phyloP scores from a whole-genome alignment of 1,140 invertebrate genomes.

The Oryctes rhinoceros region DNA sequence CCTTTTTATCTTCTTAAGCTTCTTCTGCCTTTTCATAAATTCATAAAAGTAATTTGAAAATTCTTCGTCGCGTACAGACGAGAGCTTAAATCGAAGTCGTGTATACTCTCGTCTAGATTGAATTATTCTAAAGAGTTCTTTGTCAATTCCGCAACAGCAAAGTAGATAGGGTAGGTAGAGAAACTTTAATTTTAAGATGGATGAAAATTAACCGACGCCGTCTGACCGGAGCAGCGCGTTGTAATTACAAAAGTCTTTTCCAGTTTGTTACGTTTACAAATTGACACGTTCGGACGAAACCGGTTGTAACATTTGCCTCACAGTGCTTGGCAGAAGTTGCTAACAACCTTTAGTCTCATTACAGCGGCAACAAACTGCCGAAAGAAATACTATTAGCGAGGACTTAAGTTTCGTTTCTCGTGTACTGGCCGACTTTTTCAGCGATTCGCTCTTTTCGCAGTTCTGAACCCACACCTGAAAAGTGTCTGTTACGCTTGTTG shows the following conservation, averaged over 20 bases:
- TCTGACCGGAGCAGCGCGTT: slow-evolving; percentile 49
- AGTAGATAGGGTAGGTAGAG: background rate
- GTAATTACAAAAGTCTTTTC: slow-evolving; percentile 57
- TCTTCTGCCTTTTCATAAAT: background rate
- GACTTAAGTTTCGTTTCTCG: slow-evolving; percentile 48
- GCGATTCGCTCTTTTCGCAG: slow-evolving; percentile 35
- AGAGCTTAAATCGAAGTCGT: slow-evolving; percentile 3
- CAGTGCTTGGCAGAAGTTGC: slow-evolving; percentile 48
- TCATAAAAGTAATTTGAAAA: background rate
- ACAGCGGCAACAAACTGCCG: slow-evolving; percentile 52
- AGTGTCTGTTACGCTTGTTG: slow-evolving; percentile 30
- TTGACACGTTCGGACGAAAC: slow-evolving; percentile 55
- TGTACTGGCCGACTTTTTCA: slow-evolving; percentile 47
- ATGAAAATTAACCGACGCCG: slow-evolving; percentile 49
- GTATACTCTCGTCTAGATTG: background rate
- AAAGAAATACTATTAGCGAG: slow-evolving; percentile 51
- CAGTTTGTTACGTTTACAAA: slow-evolving; percentile 58
- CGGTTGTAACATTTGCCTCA: slow-evolving; percentile 50
- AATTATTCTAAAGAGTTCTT: slow-evolving; percentile 26
- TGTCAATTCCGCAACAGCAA: slow-evolving; percentile 15
- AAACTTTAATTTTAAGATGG: slow-evolving; percentile 47
- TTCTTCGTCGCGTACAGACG: background rate
- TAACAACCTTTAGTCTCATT: slow-evolving; percentile 53
- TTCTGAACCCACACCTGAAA: slow-evolving; percentile 21
- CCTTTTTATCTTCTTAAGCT: background rate